These are phyloP conservation scores for Rhynchonema sp. DNA, from an alignment of 2,888 invertebrate genomes.

Conservation along the genomic window DNA sequence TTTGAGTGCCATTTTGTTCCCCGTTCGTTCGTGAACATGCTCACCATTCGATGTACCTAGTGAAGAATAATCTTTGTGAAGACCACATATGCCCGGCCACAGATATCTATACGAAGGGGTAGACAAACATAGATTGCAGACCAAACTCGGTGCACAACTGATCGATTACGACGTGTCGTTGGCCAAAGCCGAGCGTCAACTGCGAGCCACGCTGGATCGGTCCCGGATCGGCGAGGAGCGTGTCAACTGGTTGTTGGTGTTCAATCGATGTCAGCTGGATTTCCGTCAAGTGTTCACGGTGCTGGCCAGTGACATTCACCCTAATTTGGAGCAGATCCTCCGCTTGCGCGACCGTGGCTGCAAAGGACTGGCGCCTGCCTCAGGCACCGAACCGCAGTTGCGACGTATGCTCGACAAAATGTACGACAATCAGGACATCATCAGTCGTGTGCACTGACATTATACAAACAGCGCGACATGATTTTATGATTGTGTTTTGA, in stretches of 20 bases:
- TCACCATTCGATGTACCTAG: too few species aligned
- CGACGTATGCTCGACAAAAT: neutral
- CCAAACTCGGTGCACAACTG: conserved; percentile 5
- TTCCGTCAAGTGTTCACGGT: conserved; percentile 1
- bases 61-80: too few species aligned
- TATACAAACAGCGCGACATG: too few species aligned
- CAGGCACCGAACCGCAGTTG: neutral
- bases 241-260: conserved; percentile 5
- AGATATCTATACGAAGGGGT: too few species aligned
- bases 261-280: conserved; percentile 3
- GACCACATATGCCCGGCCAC: too few species aligned
- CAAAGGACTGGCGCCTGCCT: neutral
- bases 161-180: conserved; percentile 4
- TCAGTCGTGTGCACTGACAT: too few species aligned
- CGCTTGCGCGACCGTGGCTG: conserved; percentile 3
- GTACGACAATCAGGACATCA: neutral
- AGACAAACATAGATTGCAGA: too few species aligned
- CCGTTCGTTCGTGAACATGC: too few species aligned
- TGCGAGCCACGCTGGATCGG: conserved; percentile 2
- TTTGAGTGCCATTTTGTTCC: too few species aligned
- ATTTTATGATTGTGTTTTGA: too few species aligned
- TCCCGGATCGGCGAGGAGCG: conserved; percentile 4
- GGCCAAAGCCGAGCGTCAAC: neutral
- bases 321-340: conserved; percentile 3
- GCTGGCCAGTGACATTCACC: neutral